A percentile compares a stretch with the other conserved stretches of the same genome.
Evolutionary conservation across 2,888 invertebrate species (phyloP).

Genomic region (Spilarctia lutea): DNA sequence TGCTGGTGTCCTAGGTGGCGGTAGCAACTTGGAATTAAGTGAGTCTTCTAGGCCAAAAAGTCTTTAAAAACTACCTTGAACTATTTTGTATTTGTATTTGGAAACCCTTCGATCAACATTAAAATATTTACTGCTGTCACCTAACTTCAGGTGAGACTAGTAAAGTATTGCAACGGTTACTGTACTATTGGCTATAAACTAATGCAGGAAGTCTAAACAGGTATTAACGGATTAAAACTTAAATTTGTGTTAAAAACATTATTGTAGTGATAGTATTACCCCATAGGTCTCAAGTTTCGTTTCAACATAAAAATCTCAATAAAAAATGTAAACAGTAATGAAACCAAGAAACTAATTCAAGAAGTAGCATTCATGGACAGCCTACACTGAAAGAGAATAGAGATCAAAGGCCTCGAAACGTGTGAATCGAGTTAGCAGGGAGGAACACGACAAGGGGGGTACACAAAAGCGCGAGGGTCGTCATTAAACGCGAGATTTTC

Average conservation of each 20-base stretch:
- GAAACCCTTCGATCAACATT: not conserved
- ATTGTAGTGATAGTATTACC: too few species aligned
- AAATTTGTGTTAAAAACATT: not conserved
- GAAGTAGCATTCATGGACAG: slow-evolving; percentile 58
- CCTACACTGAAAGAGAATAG: slow-evolving; percentile 58
- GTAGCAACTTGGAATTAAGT: too few species aligned
- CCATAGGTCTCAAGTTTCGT: not conserved
- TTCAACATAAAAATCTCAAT: too few species aligned
- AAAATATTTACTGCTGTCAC: not conserved
- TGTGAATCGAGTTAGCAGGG: slow-evolving; percentile 70
- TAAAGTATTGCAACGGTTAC: too few species aligned
- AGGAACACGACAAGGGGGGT: slow-evolving; percentile 35
- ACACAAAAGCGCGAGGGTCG: slow-evolving; percentile 63
- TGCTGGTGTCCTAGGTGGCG: not conserved
- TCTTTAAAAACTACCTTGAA: not conserved
- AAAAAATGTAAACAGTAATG: too few species aligned
- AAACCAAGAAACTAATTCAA: slow-evolving; percentile 9
- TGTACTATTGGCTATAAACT: too few species aligned
- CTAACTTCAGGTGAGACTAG: too few species aligned
- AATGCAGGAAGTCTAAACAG: not conserved
- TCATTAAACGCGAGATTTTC: slow-evolving; percentile 71
- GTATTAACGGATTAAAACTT: not conserved
- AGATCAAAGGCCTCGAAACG: slow-evolving; percentile 73
- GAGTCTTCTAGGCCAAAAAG: not conserved
- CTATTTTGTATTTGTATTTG: too few species aligned